These are phyloP conservation scores for Drosophila gaucha DNA, from an alignment of 2,888 invertebrate species.

Conservation along the genomic window DNA sequence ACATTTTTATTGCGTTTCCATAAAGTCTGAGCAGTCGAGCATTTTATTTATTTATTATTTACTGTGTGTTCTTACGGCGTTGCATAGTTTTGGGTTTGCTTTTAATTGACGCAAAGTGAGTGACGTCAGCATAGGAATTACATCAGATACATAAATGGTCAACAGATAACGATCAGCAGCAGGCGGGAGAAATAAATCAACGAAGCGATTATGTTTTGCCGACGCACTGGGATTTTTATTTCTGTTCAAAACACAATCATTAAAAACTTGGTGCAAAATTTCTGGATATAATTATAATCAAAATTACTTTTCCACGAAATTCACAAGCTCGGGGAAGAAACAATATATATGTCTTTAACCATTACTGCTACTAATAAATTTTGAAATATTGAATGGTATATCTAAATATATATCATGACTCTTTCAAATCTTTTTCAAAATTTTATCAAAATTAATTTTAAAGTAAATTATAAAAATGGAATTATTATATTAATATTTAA, in stretches of 20 bases:
- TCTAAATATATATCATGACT: too few relatives aligned
- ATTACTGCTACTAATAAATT: too few relatives aligned
- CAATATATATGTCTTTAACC: too few relatives aligned
- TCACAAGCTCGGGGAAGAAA: too few relatives aligned
- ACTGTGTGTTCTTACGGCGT: constrained; percentile 17
- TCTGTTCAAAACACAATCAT: not conserved
- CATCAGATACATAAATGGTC: constrained; percentile 68
- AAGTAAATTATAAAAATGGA: too few relatives aligned
- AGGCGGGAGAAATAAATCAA: constrained; percentile 27
- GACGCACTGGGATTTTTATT: not conserved
- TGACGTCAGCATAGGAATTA: constrained; percentile 77
- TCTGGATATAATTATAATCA: too few relatives aligned
- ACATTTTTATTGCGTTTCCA: constrained; percentile 30
- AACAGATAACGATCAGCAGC: constrained; percentile 13
- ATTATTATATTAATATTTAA: too few relatives aligned
- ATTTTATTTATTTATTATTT: constrained; percentile 38
- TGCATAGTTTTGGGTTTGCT: constrained; percentile 22
- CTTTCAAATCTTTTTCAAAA: too few relatives aligned
- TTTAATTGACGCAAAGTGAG: constrained; percentile 57
- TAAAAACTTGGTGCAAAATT: not conserved
- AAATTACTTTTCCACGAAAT: too few relatives aligned
- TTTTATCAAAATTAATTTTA: too few relatives aligned
- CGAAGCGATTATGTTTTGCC: constrained; percentile 1
- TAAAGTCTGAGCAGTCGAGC: constrained; percentile 22
- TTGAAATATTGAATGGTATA: too few relatives aligned